Evolutionary conservation across 1,140 invertebrate genomes (phyloP), one percentile per base, ranked within the genome.

Genomic region (Drosophila tropicalis): DNA sequence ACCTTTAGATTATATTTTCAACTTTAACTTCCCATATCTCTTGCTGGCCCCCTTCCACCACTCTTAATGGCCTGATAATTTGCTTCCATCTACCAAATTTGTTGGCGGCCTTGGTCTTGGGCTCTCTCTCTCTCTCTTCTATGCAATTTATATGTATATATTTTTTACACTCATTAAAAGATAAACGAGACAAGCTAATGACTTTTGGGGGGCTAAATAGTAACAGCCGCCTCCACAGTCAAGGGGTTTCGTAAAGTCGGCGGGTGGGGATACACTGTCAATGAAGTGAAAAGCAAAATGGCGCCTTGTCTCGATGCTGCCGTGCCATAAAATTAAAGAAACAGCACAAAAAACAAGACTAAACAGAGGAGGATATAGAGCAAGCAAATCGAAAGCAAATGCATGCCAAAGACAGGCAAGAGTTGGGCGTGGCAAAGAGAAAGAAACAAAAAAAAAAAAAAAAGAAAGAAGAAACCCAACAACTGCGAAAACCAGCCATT

Each of bases 131-230:
- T 44, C 44, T 58, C 54, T 58, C 41, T 7, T 19, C 17, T 51
- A 22, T 51, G 44, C 44, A 51, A 51, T 51, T 51, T 51, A 51
- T 51, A 51, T 51, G 6, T 79, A 79, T 41, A 36, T 85, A 81
- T 79, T 83, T 87, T 87, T 89, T 80, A 80, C 83, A 89, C 84
- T 89, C 84, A 89, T 89, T 89, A 89, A 89, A 89, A 89, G 84
- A 89, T 89, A 89, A 89, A 83, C 80, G 84, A 77, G 84, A 87
- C 84, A 89, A 84, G 84, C 84, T 87, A 87, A 87, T 87, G 84
- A 90, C 81, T 74, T 84, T 84, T 60, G 63, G 73, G 66, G 70
- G 80, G 79, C 74, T 60, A 79, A 85, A 86, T 82, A 87, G 79
- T 80, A 67, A 67, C 51, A 10, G 56, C 36, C 36, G 36, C 36